Conservation (phyloP, 2,797 vertebrate genomes). For the Valencia hispanica region DNA sequence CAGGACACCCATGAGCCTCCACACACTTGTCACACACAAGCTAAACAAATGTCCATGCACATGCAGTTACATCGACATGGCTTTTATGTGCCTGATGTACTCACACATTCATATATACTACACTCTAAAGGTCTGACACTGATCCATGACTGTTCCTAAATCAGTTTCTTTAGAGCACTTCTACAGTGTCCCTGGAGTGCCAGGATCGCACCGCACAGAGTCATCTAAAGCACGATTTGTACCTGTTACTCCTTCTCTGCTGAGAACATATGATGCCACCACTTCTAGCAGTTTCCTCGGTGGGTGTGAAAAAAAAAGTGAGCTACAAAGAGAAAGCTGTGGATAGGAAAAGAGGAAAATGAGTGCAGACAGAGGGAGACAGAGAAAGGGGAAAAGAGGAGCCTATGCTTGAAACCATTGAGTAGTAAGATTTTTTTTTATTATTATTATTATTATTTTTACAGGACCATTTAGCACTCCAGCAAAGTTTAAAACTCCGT, state of each 20-base stretch:
- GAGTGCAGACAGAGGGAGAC: constrained; percentile 26
- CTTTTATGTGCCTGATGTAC: constrained; percentile 18
- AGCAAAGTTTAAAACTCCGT: neutral
- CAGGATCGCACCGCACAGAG: constrained; percentile 44
- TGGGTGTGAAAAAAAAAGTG: constrained; percentile 23
- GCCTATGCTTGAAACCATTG: neutral
- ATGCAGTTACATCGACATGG: constrained; percentile 3
- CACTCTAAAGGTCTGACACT: constrained; percentile 19
- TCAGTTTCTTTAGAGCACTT: constrained; percentile 48
- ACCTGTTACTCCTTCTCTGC: constrained; percentile 51
- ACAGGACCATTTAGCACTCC: neutral
- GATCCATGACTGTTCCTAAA: constrained; percentile 36
- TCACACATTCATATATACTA: constrained; percentile 11
- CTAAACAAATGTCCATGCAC: constrained; percentile 21
- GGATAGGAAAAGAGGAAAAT: constrained; percentile 28
- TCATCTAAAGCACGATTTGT: constrained; percentile 60
- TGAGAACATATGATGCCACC: constrained; percentile 50
- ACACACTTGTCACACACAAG: constrained; percentile 20
- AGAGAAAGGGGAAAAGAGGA: constrained; percentile 16
- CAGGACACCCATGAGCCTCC: constrained; percentile 36
- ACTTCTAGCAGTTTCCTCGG: constrained; percentile 32
- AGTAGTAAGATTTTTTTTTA: too few species aligned
- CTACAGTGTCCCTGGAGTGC: constrained; percentile 60
- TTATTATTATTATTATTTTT: too few species aligned
- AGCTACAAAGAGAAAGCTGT: constrained; percentile 15